Evolutionary conservation across 2,888 invertebrate genomes (phyloP).

Genomic region (Melipona beecheii): DNA sequence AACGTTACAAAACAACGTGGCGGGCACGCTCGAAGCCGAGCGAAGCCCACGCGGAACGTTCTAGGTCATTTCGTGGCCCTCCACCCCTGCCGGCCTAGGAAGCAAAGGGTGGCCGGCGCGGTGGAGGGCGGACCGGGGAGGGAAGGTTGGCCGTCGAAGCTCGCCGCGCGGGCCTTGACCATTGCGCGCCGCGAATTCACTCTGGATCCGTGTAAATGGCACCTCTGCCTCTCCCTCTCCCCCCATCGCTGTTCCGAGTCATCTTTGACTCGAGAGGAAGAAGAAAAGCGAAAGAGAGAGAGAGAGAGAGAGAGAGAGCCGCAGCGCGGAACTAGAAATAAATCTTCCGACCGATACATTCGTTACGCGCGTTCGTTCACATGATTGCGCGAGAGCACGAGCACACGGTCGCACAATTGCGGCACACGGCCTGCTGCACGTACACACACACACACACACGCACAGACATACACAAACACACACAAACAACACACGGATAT

Average conservation of each 20-base stretch:
- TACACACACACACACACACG: too few species aligned
- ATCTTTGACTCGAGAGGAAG: not conserved
- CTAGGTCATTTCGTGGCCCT: conserved; percentile 30
- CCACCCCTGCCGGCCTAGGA: conserved; percentile 14
- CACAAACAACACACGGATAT: conserved; percentile 66
- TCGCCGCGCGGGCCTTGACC: conserved; percentile 27
- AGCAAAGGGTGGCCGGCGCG: not conserved
- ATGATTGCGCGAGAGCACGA: not conserved
- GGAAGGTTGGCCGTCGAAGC: conserved; percentile 54
- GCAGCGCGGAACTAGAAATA: conserved; percentile 78
- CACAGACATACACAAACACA: too few species aligned
- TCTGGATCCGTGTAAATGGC: not conserved
- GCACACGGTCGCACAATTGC: conserved; percentile 3
- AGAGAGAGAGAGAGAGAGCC: conserved; percentile 3
- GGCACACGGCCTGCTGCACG: conserved; percentile 53
- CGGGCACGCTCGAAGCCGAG: conserved; percentile 1
- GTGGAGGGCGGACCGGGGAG: not conserved
- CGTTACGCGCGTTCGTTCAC: conserved; percentile 4
- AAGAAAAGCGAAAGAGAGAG: too few species aligned
- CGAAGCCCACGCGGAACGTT: conserved; percentile 18
- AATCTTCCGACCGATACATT: conserved; percentile 73
- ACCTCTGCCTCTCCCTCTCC: not conserved
- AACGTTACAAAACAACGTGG: not conserved
- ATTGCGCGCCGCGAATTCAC: conserved; percentile 31
- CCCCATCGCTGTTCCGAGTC: too few species aligned